Base-by-base conservation (phyloP, 2,888 invertebrate species). In the Acrobasis suavella region DNA sequence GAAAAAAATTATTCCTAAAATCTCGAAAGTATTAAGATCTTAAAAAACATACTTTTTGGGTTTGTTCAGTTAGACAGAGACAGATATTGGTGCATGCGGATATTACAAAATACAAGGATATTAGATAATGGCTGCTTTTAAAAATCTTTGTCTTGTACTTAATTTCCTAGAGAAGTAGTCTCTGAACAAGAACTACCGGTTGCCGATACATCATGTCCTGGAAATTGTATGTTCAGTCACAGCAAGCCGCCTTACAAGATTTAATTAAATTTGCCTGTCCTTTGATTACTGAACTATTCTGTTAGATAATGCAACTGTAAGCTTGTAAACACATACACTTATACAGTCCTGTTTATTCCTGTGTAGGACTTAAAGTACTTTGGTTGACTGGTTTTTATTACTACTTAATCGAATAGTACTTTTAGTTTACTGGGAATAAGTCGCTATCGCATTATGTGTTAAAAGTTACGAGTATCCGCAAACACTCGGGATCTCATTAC, bases 331-430 rank as follows among this genome's bases (percentile, higher is more conserved):
- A 32, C 32, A 32, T 32, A 17, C 39, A 17, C 39, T 17, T 16
- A 7, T 17, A 5, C 42, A 12, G 39, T 56, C 17, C 55, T 16
- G 14, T 39, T 56, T 42, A 42, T 56, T 38, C 39, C 39, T 42
- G 22, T 54, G 54, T 38, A 38, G 5, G 16, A 38, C 38, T 38
- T 38, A 38, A 38, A 38, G 54, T 54, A 71, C 67, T 75, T 77
- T 72, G 70, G 65, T 71, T 55, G 56, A 65, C 64, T 70, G 62
- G 62, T 42, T 50, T 60, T 59, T 42, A 42, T 62, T n/a, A 42
- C 12, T 39, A 42, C 39, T 56, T 56, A 42, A 42, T 56, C 56
- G 15, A 39, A 56, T 16, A 56, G 42, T 56, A 39, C 22, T 22
- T 46, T 46, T 56, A 56, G 32, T 56, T 56, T 56, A 42, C 56